Conservation (phyloP, 2,113 vertebrate genomes). For the Opisthocomus hoazin region DNA sequence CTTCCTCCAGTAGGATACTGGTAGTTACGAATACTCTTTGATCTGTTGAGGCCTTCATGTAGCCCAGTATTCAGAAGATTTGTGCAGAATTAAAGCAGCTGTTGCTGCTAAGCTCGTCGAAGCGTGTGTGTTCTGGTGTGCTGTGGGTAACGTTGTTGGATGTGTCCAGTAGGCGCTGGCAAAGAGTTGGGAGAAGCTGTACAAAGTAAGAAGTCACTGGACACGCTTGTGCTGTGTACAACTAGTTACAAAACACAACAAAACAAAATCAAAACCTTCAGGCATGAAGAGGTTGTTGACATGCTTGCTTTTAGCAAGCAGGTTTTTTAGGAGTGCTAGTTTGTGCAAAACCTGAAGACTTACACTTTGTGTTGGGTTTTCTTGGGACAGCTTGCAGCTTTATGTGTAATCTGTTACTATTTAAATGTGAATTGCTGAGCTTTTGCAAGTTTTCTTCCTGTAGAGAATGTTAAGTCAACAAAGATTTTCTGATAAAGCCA, state of each 20-base stretch:
- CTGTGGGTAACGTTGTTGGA: background rate
- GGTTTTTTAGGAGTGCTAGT: background rate
- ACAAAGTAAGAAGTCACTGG: background rate
- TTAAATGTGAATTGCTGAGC: slow-evolving; percentile 1
- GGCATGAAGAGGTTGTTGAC: background rate
- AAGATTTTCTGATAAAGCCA: background rate
- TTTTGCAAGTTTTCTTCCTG: background rate
- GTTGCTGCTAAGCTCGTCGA: background rate
- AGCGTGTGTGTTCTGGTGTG: background rate
- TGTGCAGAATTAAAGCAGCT: background rate
- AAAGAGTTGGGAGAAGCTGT: background rate
- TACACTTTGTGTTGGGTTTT: background rate
- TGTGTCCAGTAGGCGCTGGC: background rate
- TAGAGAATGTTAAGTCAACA: background rate
- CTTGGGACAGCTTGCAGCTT: background rate
- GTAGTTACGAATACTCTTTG: background rate
- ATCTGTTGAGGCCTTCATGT: background rate
- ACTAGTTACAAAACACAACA: background rate
- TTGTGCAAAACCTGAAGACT: no score
- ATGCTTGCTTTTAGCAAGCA: background rate
- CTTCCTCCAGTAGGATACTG: background rate
- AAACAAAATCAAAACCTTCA: background rate
- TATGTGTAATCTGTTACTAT: background rate
- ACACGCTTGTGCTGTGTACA: background rate
- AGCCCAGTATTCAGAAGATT: background rate